These are phyloP conservation scores for Pocillopora grandis DNA, from an alignment of 92 coral and sea anemone species.

Conservation along the genomic window DNA sequence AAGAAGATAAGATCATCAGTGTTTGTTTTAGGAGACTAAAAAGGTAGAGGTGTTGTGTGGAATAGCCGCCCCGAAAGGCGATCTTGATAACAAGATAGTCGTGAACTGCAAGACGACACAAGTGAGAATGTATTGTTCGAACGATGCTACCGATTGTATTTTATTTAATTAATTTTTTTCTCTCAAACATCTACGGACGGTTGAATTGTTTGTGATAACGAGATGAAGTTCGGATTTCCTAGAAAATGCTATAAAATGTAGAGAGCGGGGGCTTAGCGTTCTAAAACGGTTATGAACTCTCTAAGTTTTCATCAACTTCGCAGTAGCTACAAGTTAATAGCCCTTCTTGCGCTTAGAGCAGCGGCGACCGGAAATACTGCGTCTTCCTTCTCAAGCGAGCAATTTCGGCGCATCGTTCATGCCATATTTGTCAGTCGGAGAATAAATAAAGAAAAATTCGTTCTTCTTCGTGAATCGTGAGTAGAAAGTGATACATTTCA, in stretches of 20 bases:
- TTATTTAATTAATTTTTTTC: not conserved
- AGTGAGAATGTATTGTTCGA: not conserved
- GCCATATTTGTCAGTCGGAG: not conserved
- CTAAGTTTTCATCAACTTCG: not conserved
- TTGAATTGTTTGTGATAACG: not conserved
- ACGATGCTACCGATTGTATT: not conserved
- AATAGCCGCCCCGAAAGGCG: constrained; percentile 5
- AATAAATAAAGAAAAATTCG: not conserved
- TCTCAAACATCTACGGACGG: not conserved
- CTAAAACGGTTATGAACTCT: not conserved
- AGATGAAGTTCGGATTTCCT: not conserved
- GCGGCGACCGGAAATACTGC: not conserved
- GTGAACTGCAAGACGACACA: not conserved
- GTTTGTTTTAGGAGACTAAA: not conserved
- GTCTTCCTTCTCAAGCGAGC: not conserved
- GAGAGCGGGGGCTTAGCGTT: not conserved
- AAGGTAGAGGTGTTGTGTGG: not conserved
- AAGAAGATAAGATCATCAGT: not conserved
- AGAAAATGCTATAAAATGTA: not conserved
- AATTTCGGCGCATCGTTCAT: not conserved
- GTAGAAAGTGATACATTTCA: not conserved
- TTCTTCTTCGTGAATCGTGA: not conserved
- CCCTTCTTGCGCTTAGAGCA: not conserved
- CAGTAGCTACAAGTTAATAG: not conserved
- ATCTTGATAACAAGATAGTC: not conserved